Percentiles rank a stretch among this genome's conserved stretches.
Evolutionary conservation across 2,797 vertebrate species (phyloP).

Genomic region (Pogonophryne albipinna): DNA sequence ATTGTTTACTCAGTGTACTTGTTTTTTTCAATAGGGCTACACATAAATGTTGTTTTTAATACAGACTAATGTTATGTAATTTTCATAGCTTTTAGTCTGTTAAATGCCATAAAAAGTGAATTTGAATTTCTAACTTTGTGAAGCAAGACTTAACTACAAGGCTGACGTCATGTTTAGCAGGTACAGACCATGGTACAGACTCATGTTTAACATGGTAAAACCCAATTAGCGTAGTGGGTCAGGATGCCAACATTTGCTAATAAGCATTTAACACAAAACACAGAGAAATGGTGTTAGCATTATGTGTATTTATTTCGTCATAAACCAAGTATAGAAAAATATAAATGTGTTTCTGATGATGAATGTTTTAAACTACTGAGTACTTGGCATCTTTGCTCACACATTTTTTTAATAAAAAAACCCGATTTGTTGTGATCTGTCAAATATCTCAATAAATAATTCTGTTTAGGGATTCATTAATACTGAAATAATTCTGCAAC

Average conservation of each 20-base stretch:
- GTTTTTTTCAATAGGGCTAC: no score
- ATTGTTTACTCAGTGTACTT: no score
- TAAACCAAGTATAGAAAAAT: neutral
- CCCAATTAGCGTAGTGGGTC: neutral
- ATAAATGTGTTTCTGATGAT: no score
- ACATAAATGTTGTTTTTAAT: no score
- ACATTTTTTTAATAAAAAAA: neutral
- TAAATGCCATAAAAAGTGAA: no score
- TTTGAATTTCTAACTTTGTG: no score
- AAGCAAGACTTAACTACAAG: no score
- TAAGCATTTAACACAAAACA: neutral
- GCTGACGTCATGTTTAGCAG: no score
- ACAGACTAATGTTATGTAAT: no score
- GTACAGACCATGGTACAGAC: no score
- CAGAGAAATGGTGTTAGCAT: neutral
- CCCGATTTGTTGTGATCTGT: neutral
- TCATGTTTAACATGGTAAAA: neutral
- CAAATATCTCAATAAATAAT: neutral
- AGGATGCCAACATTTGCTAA: neutral
- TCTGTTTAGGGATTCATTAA: neutral
- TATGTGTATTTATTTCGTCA: neutral
- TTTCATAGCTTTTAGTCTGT: no score
- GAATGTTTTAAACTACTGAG: neutral
- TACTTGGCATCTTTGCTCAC: neutral
- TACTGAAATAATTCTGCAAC: no score